These are phyloP conservation scores for Chiroxiphia lanceolata DNA, from an alignment of 2,797 vertebrate genomes.

Conservation along the genomic window DNA sequence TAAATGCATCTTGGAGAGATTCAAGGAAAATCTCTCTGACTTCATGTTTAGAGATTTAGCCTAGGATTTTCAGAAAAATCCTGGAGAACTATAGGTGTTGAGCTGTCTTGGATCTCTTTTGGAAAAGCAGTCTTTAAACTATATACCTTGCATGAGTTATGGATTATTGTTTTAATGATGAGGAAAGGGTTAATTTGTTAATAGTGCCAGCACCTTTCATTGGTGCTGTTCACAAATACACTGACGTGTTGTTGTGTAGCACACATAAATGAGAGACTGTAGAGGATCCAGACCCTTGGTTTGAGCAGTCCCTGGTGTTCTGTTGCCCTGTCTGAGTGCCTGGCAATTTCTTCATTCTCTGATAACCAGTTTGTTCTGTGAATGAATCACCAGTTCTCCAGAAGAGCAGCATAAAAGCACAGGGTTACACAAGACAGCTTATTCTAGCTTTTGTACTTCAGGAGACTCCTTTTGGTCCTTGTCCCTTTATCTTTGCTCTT, in stretches of 20 bases:
- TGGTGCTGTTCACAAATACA: not conserved
- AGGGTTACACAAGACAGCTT: not conserved
- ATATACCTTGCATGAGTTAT: not conserved
- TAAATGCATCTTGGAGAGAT: not conserved
- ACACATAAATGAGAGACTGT: accelerated
- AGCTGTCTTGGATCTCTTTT: not conserved
- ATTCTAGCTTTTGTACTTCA: not conserved
- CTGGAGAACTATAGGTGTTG: not conserved
- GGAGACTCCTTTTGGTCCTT: not conserved
- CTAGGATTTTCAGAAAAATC: not conserved
- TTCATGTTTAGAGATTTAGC: not conserved
- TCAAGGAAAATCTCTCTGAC: not conserved
- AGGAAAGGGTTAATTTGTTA: not conserved
- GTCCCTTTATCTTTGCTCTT: not conserved
- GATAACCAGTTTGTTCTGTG: not conserved
- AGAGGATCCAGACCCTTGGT: not conserved
- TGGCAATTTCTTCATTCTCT: not conserved
- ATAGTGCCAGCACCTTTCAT: not conserved
- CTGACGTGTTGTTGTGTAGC: accelerated
- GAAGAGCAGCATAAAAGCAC: not conserved
- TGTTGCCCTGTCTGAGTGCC: not conserved
- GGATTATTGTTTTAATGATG: not conserved
- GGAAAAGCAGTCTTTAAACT: not conserved
- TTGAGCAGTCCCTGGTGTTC: not conserved
- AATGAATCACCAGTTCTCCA: not conserved